phyloP scores from a whole-genome alignment of 2,113 vertebrate species.

The Malaclemys terrapin region DNA sequence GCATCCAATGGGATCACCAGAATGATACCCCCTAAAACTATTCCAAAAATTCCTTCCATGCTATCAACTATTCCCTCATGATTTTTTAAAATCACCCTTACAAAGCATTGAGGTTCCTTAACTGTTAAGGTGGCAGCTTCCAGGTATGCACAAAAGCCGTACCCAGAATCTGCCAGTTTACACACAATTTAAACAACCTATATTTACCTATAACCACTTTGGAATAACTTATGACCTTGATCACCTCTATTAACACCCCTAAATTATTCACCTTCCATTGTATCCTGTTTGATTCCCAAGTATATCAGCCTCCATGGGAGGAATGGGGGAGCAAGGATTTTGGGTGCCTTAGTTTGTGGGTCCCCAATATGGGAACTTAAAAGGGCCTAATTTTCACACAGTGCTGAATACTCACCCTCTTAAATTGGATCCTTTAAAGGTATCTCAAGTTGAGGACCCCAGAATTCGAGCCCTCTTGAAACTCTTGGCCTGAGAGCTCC shows the following conservation, averaged over 20 bases:
- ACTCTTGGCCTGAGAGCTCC: neutral
- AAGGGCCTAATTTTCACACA: neutral
- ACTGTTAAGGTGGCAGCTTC: neutral
- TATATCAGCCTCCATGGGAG: neutral
- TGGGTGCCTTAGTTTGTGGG: neutral
- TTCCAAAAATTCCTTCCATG: neutral
- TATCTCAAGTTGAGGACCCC: neutral
- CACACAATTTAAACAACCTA: neutral
- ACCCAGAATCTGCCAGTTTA: neutral
- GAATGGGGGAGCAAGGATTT: neutral
- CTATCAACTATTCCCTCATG: neutral
- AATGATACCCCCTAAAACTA: neutral
- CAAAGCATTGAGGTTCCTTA: neutral
- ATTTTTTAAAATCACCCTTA: neutral
- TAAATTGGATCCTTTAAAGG: neutral
- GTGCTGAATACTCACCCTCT: neutral
- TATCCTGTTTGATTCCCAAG: neutral
- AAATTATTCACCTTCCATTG: neutral
- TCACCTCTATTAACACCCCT: neutral
- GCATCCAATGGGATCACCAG: neutral
- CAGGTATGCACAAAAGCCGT: neutral
- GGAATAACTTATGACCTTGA: neutral
- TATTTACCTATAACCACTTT: neutral
- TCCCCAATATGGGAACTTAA: neutral
- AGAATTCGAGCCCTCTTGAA: neutral